phyloP scores from a whole-genome alignment of 2,888 invertebrate species.

The Thelaira solivaga region DNA sequence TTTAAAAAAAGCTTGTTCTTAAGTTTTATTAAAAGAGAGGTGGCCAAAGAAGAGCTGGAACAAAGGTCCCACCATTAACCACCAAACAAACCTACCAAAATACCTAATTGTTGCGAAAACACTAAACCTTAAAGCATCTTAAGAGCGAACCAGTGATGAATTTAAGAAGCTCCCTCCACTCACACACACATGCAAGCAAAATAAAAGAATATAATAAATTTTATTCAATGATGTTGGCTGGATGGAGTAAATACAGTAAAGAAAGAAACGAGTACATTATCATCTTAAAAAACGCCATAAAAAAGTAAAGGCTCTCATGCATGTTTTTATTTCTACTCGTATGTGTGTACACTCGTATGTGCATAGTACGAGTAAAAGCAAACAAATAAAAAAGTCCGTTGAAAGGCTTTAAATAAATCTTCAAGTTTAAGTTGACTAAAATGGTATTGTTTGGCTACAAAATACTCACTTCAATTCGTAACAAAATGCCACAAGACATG shows the following conservation, averaged over 20 bases:
- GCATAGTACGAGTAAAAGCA: background rate
- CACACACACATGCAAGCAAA: too few relatives aligned
- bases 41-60: slow-evolving; percentile 5
- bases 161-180: slow-evolving; percentile 13
- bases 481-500: slow-evolving; percentile 53
- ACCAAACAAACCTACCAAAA: background rate
- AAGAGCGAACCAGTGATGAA: background rate
- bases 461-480: slow-evolving; percentile 8
- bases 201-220: background rate
- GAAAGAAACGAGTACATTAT: background rate
- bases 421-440: slow-evolving; percentile 28
- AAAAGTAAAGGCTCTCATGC: background rate
- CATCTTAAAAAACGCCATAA: slow-evolving; percentile 18
- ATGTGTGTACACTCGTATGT: too few relatives aligned
- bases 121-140: background rate
- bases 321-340: too few relatives aligned
- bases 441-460: slow-evolving; percentile 23
- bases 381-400: slow-evolving; percentile 16
- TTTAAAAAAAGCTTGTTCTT: background rate
- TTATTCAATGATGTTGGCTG: slow-evolving; percentile 29
- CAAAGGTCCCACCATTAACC: background rate
- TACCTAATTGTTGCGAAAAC: background rate
- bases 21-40: background rate
- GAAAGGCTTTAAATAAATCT: slow-evolving; percentile 34
- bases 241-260: slow-evolving; percentile 5